Evolutionary conservation across 2,888 invertebrate species (phyloP).

Genomic region (Octonoba sinensis): DNA sequence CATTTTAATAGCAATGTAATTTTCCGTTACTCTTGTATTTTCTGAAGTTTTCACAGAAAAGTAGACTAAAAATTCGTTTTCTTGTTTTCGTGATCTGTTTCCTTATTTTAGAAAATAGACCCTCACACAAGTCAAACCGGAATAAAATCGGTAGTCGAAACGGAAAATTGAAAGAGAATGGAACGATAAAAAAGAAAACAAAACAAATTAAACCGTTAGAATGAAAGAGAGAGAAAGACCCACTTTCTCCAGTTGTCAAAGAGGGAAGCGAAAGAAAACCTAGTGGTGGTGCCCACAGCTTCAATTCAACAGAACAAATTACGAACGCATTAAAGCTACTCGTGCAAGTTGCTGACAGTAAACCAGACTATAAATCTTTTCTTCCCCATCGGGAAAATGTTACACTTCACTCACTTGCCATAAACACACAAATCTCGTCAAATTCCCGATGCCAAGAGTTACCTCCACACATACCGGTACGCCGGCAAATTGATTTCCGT

Average conservation of each 20-base stretch:
- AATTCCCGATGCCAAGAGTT: slow-evolving; percentile 13
- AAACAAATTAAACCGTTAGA: slow-evolving; percentile 18
- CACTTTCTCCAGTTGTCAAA: slow-evolving; percentile 38
- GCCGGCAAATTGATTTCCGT: slow-evolving; percentile 46
- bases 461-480: slow-evolving; percentile 10
- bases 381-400: slow-evolving; percentile 4
- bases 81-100: too few relatives aligned
- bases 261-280: slow-evolving; percentile 17
- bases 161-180: slow-evolving; percentile 35
- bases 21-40: too few relatives aligned
- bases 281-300: slow-evolving; percentile 39
- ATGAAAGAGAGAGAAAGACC: neutral
- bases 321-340: slow-evolving; percentile 17
- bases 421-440: slow-evolving; percentile 47
- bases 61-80: too few relatives aligned
- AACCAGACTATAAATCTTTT: slow-evolving; percentile 28
- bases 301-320: slow-evolving; percentile 15
- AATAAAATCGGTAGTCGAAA: slow-evolving; percentile 34
- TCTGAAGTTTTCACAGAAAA: too few relatives aligned
- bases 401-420: slow-evolving; percentile 53
- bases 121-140: too few relatives aligned
- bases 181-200: neutral
- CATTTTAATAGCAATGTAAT: too few relatives aligned
- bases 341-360: slow-evolving; percentile 10
- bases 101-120: too few relatives aligned